phyloP scores from a whole-genome alignment of 2,888 invertebrate species.

The Congeria kusceri region DNA sequence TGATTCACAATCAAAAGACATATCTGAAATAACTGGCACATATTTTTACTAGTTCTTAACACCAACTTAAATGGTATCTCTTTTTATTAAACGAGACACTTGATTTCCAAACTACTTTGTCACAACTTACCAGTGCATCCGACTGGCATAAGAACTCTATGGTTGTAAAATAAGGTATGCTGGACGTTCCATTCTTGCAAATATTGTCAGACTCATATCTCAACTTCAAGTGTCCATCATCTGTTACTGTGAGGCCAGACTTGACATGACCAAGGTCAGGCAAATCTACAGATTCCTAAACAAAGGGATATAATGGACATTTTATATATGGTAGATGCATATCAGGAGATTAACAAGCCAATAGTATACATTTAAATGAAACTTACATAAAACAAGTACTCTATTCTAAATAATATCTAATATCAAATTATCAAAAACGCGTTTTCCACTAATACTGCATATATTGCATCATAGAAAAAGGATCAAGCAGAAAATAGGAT shows the following conservation, averaged over 20 bases:
- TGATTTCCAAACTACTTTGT: background rate
- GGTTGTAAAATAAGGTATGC: slow-evolving; percentile 72
- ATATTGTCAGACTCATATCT: slow-evolving; percentile 72
- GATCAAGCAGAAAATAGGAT: slow-evolving; percentile 1
- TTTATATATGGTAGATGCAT: background rate
- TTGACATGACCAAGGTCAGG: slow-evolving; percentile 69
- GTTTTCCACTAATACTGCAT: too few relatives aligned
- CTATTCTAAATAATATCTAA: too few relatives aligned
- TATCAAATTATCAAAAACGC: too few relatives aligned
- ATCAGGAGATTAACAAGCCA: background rate
- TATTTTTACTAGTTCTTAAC: too few relatives aligned
- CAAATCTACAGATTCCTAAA: slow-evolving; percentile 68
- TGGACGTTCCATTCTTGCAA: slow-evolving; percentile 68
- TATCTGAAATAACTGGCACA: too few relatives aligned
- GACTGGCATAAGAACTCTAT: slow-evolving; percentile 79
- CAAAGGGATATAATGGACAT: slow-evolving; percentile 1
- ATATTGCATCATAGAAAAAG: too few relatives aligned
- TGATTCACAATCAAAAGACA: too few relatives aligned
- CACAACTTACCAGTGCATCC: slow-evolving; percentile 67
- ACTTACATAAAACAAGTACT: too few relatives aligned
- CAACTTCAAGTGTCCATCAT: slow-evolving; percentile 69
- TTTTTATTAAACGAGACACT: too few relatives aligned
- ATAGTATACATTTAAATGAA: too few relatives aligned
- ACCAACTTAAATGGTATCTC: too few relatives aligned
- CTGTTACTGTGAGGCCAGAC: slow-evolving; percentile 56